Conservation (phyloP, 2,888 invertebrate genomes). For the Malthinus flaveolus region DNA sequence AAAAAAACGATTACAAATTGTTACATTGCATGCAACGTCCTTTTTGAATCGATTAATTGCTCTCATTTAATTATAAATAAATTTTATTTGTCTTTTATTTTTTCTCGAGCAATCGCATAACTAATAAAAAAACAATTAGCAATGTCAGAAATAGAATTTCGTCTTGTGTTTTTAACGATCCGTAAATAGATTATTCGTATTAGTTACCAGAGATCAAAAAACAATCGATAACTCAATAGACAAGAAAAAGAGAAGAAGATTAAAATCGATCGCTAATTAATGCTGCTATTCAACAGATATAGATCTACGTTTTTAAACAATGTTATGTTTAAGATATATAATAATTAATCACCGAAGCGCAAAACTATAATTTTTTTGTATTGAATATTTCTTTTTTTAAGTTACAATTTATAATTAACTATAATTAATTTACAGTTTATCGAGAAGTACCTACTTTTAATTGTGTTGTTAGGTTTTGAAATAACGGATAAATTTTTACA, state of each 20-base stretch:
- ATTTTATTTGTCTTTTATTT: no score
- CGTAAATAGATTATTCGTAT: background rate
- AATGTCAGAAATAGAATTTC: no score
- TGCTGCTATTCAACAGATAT: constrained; percentile 18
- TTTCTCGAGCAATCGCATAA: background rate
- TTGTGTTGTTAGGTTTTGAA: no score
- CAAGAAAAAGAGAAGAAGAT: constrained; percentile 7
- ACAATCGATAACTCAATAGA: constrained; percentile 6
- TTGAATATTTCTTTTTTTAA: no score
- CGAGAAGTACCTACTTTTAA: no score
- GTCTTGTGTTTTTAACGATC: no score
- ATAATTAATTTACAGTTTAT: no score
- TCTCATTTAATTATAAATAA: background rate
- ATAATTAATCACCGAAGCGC: background rate
- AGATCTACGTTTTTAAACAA: constrained; percentile 12
- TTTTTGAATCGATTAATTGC: background rate
- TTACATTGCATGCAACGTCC: background rate
- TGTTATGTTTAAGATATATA: background rate
- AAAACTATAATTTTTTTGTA: background rate
- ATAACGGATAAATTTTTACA: no score
- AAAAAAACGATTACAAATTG: background rate
- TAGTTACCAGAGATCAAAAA: background rate
- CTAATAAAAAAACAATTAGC: background rate
- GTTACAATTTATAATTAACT: no score
- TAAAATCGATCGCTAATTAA: constrained; percentile 17